Percentiles rank a stretch among this genome's conserved stretches.
These are phyloP conservation scores for Campoletis raptor DNA, from an alignment of 2,888 invertebrate genomes.

Conservation along the genomic window DNA sequence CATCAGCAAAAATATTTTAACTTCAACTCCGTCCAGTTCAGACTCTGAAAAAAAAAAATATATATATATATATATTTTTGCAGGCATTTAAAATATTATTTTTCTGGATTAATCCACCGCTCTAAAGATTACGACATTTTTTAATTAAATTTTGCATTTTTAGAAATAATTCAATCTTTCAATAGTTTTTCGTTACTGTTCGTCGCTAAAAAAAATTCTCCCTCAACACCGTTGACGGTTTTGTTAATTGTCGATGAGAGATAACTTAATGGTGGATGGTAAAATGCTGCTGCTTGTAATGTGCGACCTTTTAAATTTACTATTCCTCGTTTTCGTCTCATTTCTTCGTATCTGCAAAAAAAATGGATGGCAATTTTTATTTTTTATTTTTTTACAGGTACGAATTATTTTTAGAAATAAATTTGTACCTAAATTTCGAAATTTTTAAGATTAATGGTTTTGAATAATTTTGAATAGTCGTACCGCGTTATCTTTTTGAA, in stretches of 20 bases:
- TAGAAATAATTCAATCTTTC: too few relatives aligned
- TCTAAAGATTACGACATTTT: too few relatives aligned
- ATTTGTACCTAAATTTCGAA: not conserved
- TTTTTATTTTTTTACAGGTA: not conserved
- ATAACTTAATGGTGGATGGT: slow-evolving; percentile 78
- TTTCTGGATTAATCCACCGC: not conserved
- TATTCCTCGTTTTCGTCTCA: slow-evolving; percentile 65
- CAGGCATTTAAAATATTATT: not conserved
- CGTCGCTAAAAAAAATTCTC: slow-evolving; percentile 73
- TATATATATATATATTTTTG: too few relatives aligned
- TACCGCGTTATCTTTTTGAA: slow-evolving; percentile 75
- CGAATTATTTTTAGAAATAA: not conserved
- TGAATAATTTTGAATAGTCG: not conserved
- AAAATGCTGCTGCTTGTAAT: slow-evolving; percentile 75
- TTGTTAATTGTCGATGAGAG: slow-evolving; percentile 72
- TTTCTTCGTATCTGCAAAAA: slow-evolving; percentile 70
- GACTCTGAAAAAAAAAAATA: slow-evolving; percentile 68
- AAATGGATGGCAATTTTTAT: not conserved
- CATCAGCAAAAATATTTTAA: slow-evolving; percentile 76
- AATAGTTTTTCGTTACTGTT: slow-evolving; percentile 74
- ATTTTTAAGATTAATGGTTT: not conserved
- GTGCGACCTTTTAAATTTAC: slow-evolving; percentile 76
- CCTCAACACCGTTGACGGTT: slow-evolving; percentile 74
- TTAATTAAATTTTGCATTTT: too few relatives aligned
- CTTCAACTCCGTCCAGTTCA: slow-evolving; percentile 80